Percentiles rank a stretch among this genome's conserved stretches.
These are phyloP conservation scores for Myotis findleyi DNA, from an alignment of 2,797 vertebrate species.

Conservation along the genomic window DNA sequence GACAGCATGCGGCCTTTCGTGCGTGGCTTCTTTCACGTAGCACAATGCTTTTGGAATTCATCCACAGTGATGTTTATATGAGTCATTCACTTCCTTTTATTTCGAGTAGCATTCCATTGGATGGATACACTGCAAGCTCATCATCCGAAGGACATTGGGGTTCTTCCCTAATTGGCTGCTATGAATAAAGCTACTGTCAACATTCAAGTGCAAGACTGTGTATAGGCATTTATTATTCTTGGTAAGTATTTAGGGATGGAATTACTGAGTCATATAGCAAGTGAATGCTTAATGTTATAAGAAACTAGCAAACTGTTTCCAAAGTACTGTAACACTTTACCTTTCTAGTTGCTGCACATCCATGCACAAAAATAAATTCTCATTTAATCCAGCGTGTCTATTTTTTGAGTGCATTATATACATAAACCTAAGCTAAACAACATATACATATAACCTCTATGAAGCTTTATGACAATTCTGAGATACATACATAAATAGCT, in stretches of 20 bases:
- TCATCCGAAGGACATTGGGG: not conserved
- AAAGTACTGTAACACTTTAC: not conserved
- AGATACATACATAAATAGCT: not conserved
- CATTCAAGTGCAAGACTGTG: not conserved
- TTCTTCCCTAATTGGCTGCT: not conserved
- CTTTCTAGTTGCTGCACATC: not conserved
- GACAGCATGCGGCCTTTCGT: not conserved
- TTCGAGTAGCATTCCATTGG: not conserved
- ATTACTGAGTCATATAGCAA: not conserved
- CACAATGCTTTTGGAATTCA: not conserved
- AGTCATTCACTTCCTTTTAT: not conserved
- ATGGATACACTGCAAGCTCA: not conserved
- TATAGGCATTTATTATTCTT: not conserved
- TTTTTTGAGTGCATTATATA: not conserved
- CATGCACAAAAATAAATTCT: not conserved
- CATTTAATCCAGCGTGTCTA: not conserved
- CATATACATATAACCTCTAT: no score
- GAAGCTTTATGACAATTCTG: not conserved
- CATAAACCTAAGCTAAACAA: not conserved
- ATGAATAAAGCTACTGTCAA: not conserved
- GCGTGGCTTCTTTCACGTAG: not conserved
- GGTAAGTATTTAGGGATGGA: not conserved
- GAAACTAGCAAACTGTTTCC: not conserved
- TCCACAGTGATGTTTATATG: not conserved
- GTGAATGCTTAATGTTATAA: not conserved